Conservation (phyloP, 2,797 vertebrate genomes). For the Lophius americanus region DNA sequence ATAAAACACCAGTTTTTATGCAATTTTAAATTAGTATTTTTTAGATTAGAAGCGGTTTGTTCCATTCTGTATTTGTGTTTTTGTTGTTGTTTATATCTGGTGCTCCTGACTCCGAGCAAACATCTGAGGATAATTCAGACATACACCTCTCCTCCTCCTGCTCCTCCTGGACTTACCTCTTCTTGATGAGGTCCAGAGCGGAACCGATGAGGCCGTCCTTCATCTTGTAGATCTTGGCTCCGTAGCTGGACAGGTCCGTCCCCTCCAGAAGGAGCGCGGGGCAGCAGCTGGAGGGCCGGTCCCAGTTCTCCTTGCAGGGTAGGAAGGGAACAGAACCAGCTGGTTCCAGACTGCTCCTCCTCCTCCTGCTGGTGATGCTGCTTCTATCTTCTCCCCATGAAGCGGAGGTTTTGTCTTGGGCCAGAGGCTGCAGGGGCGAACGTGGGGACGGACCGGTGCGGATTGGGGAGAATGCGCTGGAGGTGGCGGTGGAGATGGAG, state of each 20-base stretch:
- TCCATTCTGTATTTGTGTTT: too few species aligned
- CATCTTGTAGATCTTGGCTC: constrained; percentile 92
- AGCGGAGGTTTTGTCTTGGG: constrained; percentile 38
- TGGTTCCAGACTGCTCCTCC: constrained; percentile 70
- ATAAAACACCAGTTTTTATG: too few species aligned
- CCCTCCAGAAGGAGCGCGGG: constrained; percentile 88
- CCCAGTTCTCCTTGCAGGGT: constrained; percentile 74
- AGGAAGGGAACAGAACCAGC: constrained; percentile 71
- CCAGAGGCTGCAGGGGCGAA: constrained; percentile 80
- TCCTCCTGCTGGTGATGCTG: constrained; percentile 27
- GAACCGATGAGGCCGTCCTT: constrained; percentile 91
- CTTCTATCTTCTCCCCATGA: constrained; percentile 19
- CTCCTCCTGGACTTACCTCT: constrained; percentile 81
- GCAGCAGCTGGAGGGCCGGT: constrained; percentile 88
- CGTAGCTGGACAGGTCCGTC: constrained; percentile 88
- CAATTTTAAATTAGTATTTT: too few species aligned
- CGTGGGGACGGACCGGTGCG: constrained; percentile 86
- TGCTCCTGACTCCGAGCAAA: background rate
- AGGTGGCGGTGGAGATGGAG: constrained; percentile 8
- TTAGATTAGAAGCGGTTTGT: too few species aligned
- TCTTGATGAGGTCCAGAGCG: constrained; percentile 92
- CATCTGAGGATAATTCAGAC: background rate
- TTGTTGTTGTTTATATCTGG: too few species aligned
- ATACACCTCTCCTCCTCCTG: background rate
- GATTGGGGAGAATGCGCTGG: constrained; percentile 74